Base-by-base conservation (phyloP, 2,797 vertebrate genomes). In the Sternotherus odoratus region DNA sequence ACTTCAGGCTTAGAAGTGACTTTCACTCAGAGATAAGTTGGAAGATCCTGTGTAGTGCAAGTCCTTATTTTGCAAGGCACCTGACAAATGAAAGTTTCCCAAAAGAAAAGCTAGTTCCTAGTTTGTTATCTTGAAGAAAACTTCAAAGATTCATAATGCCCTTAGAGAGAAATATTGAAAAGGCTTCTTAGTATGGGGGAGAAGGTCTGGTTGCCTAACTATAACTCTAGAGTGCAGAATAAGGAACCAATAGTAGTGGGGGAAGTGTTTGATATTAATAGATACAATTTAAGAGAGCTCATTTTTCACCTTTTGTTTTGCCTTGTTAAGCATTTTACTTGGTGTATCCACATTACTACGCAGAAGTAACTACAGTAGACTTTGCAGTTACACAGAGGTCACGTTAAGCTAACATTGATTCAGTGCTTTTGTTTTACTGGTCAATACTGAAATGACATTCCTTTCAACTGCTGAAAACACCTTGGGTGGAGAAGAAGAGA, bases 101-200 rank as follows among this genome's bases (percentile, higher is more conserved):
- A 33, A 63, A 46, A 12, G 36, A 75, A 46, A 83, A 87, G 43
- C 33, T n/a, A n/a, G n/a, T 60, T 79, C 66, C 13, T 49, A 51
- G 33, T 91, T 93, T 86, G 80, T 83, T 93, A 84, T 60, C 30
- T 79, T 17, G 72, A 89, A 91, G 33, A 87, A 91, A 86, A 74
- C 8, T 81, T 83, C 30, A 26, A 54, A 63, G 23, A 72, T 90
- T 85, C 74, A 12, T 85, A 78, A 21, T 49, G 50, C 85, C 50
- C 57, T 82, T 85, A 77, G 85, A 78, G 87, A 53, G 79, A 77
- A 36, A 56, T 91, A 92, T 54, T 88, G 24, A 87, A 60, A 88
- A 51, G 26, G 17, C 36, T 56, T 79, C 36, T 79, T 79, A 10
- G 16, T 56, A 36, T 43, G 26, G 2, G 26, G 28, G 28, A 46